Evolutionary conservation across 2,797 vertebrate genomes (phyloP), one percentile per base, ranked within the genome.

Genomic region (Bufotes viridis): DNA sequence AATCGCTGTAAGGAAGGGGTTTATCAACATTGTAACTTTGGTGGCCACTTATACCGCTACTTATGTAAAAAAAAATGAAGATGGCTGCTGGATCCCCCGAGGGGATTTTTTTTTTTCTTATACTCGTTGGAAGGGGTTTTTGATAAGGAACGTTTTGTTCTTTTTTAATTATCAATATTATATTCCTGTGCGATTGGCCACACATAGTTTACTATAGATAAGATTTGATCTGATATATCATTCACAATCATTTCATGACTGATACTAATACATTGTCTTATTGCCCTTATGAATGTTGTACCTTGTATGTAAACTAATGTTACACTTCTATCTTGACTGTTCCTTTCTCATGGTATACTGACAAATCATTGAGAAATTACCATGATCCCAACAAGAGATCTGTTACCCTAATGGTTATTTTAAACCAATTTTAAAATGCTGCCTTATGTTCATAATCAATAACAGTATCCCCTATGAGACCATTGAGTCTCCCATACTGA

Each of bases 381-480:
- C 7, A 24, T 55, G 26, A 57, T 15, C 14, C n/a, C 34, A 26
- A 58, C 34, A 79, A 78, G n/a, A 55, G 53, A 78, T 53, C 22
- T 82, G 80, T 10, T 49, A 49, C 20, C n/a, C 22, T 51, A 61
- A 63, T 81, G 24, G 80, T 69, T 55, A 9, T 53, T 82, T 9
- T 69, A n/a, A 82, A 82, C 61, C 79, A 81, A 58, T 81, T 65
- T 79, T 3, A 6, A 22, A 9, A 67, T 67, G 20, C 34, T 78
- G 58, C 74, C 60, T 85, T 55, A 67, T 85, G 60, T 26, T 85
- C 10, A 61, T 60, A 29, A 76, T 85, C 84, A 78, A 76, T 78
- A 78, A 63, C 7, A 18, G 3, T 11, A 17, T 61, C 29, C 63
- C 84, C 74, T 63, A 53, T 65, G 70, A 76, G 84, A 34, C 58